Base-by-base conservation (phyloP, 2,113 vertebrate species). In the Otus sunia region DNA sequence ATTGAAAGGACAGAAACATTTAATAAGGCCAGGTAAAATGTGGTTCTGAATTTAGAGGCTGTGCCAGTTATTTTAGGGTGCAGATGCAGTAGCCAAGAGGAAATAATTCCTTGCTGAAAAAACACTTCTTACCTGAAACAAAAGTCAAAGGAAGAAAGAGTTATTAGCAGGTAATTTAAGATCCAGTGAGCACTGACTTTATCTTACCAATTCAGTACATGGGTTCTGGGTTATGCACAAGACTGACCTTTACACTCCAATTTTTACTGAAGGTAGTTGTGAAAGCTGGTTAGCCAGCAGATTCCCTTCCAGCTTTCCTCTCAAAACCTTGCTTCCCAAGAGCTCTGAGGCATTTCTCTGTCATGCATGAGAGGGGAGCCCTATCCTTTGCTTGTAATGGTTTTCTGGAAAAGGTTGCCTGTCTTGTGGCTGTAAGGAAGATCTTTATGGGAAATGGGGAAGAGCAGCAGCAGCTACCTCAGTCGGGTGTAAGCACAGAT, bases 171-270 rank as follows among this genome's bases (percentile, higher is more conserved):
- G 4, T 63, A 20, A 25, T 67, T 60, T 83, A 26, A 60, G 13
- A 69, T 60, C 17, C 22, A 47, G 36, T 73, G 50, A 64, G 36
- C 17, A 5, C 16, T 32, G 41, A 55, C n/a, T 67, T 87, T 69
- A 13, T 49, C 21, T 86, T 63, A 78, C 29, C 29, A 82, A 2
- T 30, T 17, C 32, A 45, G 20, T 59, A 43, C 13, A 1, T 15
- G 53, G 68, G 39, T 60, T 83, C 36, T 71, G 14, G 66, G 29
- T 66, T 78, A 9, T 3, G 6, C 50, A 60, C 29, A 52, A 16
- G 60, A 34, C 43, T 25, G 32, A 20, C 15, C 26, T 72, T 72
- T 60, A 34, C 1, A 0, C 12, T 63, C 21, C 20, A 32, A 0
- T 59, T 86, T 85, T 78, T 49, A 27, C 20, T 43, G 30, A 66